Evolutionary conservation across 2,113 vertebrate genomes (phyloP), one percentile per base, ranked within the genome.

Genomic region (Neogobius melanostomus): DNA sequence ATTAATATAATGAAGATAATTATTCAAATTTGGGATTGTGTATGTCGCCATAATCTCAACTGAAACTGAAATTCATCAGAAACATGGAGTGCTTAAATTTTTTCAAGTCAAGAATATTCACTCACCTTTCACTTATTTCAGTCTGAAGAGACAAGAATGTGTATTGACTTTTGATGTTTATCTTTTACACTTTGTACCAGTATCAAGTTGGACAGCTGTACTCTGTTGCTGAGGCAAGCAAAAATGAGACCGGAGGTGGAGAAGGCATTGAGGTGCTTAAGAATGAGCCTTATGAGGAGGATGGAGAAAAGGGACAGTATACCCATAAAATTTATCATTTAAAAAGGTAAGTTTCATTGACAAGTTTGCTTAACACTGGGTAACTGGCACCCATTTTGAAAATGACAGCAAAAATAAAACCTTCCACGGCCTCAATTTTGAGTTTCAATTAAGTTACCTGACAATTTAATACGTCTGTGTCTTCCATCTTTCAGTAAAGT

Each of bases 311-410:
- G 80, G 97, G 96, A 49, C 97, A 98, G 60, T 98, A 95, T 21
- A 99, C 97, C 48, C 96, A 98, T 81, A 99, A 99, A 93, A 97
- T 98, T 76, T 98, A 98, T 82, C 97, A 98, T 68, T 90, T 99
- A 72, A 98, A 98, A 89, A 98, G 90, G 92, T 85, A 66, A 50
- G 83, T 72, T 12, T 69, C 15, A 61, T n/a, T 43, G 8, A 12
- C 6, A 17, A 60, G 36, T n/a, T 61, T 8, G 15, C n/a, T 16
- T 16, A 16, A 52, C 15, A 8, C 3, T 36, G 28, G 3, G 28
- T 52, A 15, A 52, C 6, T 52, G 50, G 52, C 16, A 54, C 52
- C 8, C 52, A 21, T 21, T 21, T 54, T 10, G 16, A 54, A 54
- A 54, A 16, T 17, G 10, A 53, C 52, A 50, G 14, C 11, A 10